Percentiles rank a stretch among this genome's conserved stretches.
These are phyloP conservation scores for Whitmania pigra DNA, from an alignment of 1,140 invertebrate species.

Conservation along the genomic window DNA sequence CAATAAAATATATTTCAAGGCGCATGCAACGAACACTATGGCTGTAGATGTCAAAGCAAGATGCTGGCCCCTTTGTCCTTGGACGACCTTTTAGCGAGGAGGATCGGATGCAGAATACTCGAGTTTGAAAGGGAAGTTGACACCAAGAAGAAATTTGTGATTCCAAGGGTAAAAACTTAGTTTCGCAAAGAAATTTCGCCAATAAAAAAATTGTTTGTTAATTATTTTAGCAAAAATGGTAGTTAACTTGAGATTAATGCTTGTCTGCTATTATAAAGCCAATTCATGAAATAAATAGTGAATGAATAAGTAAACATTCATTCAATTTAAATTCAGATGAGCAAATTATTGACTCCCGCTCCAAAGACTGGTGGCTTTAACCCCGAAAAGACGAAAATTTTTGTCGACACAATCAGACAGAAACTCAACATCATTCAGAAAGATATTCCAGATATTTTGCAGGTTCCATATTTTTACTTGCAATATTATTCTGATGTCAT, in stretches of 20 bases:
- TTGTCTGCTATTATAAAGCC: too few relatives aligned
- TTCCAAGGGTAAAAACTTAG: too few relatives aligned
- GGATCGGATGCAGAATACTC: not conserved
- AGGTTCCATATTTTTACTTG: not conserved
- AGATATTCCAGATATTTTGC: not conserved
- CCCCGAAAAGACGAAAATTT: not conserved
- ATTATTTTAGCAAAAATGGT: too few relatives aligned
- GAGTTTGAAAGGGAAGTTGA: not conserved
- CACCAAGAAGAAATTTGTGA: too few relatives aligned
- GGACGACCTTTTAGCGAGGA: not conserved
- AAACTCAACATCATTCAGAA: not conserved
- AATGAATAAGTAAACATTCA: too few relatives aligned
- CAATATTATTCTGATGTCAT: too few relatives aligned
- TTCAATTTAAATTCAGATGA: not conserved
- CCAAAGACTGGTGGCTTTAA: not conserved
- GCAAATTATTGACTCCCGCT: not conserved
- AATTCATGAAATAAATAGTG: too few relatives aligned
- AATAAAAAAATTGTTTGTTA: too few relatives aligned
- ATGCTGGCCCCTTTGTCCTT: not conserved
- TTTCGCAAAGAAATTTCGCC: too few relatives aligned
- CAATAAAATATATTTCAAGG: not conserved
- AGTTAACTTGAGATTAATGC: too few relatives aligned
- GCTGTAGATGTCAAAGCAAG: conserved; percentile 2
- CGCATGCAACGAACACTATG: not conserved
- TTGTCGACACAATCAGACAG: not conserved